Percentiles rank a stretch among this genome's conserved stretches.
These are phyloP conservation scores for Paraplagusia blochii DNA, from an alignment of 2,113 vertebrate genomes.

Conservation along the genomic window DNA sequence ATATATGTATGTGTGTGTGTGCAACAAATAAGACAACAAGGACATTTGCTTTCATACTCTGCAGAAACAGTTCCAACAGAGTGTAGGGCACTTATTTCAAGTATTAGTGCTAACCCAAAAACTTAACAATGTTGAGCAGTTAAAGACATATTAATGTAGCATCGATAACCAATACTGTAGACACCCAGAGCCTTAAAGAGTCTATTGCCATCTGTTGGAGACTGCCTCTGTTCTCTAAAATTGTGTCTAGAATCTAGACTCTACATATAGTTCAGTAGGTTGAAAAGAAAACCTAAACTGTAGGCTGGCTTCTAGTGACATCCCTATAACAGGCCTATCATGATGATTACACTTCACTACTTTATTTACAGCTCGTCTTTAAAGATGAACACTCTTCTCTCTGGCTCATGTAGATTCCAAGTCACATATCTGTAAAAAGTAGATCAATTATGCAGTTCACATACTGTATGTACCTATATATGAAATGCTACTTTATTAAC, in stretches of 20 bases:
- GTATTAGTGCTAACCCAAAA: too few species aligned
- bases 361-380: slow-evolving; percentile 84
- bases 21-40: too few species aligned
- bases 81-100: too few species aligned
- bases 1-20: too few species aligned
- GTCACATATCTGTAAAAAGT: slow-evolving; percentile 83
- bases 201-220: slow-evolving; percentile 53
- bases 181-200: neutral
- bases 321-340: too few species aligned
- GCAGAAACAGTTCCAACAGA: too few species aligned
- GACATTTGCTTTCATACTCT: too few species aligned
- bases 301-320: too few species aligned
- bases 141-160: neutral
- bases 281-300: too few species aligned
- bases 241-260: too few species aligned
- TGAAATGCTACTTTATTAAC: too few species aligned
- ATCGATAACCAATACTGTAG: neutral
- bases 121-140: neutral
- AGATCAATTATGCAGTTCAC: neutral
- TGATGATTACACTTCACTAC: slow-evolving; percentile 64
- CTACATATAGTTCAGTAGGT: too few species aligned
- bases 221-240: neutral
- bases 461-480: neutral
- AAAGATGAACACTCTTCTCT: slow-evolving; percentile 85
- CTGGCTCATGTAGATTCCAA: slow-evolving; percentile 90